Base-by-base conservation (phyloP, 1,140 invertebrate species). In the Neodiprion fabricii region DNA sequence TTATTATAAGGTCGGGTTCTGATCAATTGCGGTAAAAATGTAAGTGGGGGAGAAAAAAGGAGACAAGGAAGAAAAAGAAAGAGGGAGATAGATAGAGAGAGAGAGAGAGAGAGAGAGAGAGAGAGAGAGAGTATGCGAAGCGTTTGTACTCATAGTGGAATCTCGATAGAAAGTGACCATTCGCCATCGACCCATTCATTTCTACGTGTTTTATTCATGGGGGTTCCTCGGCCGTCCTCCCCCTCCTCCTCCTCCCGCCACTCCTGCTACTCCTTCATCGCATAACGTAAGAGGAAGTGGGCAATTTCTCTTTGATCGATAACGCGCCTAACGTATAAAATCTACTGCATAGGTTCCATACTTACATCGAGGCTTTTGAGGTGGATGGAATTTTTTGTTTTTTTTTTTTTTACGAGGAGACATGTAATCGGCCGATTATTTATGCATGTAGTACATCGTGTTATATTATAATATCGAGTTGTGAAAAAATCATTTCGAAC, bases 91-190 rank as follows among this genome's bases (percentile, higher is more conserved):
- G 28, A 40, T 2, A 40, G 28, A 0, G 28, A 40, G 28, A 0
- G 28, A 40, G 28, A 40, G 28, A 40, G 28, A 0, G 28, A 40
- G 28, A 0, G 28, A 40, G 28, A 40, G 28, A 40, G 28, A 40
- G 28, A 40, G 28, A 40, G 28, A 40, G 28, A 40, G 28, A 40
- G 28, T 5, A 40, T 40, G 28, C 28, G 28, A 40, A 40, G 0
- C 28, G 28, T 17, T 61, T 61, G 53, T 61, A 17, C 5, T 61
- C n/a, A 61, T 61, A 61, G 53, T 14, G n/a, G 53, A 61, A 61
- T 61, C 53, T 61, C n/a, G 53, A 14, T 61, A 61, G 53, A 61
- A 61, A 61, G 53, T 61, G 53, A 61, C 53, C 53, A 61, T 61
- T 61, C n/a, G 53, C n/a, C 11, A 61, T 61, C 53, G 53, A 61